These are phyloP conservation scores for Drosophila ficusphila DNA, from an alignment of 1,140 invertebrate genomes.

Conservation along the genomic window DNA sequence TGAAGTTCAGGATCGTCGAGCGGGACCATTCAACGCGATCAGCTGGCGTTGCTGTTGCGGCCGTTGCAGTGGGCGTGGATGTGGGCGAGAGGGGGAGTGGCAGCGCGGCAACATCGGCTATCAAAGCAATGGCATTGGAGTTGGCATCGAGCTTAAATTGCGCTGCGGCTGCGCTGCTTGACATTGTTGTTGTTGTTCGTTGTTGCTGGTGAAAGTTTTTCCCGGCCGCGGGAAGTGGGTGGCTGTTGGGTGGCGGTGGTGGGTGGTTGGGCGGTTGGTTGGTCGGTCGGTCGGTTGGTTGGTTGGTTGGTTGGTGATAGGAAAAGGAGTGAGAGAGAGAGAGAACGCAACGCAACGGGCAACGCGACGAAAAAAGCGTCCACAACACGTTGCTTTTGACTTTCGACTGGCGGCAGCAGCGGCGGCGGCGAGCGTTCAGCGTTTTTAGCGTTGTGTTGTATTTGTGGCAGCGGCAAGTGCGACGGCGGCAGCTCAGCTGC, in stretches of 20 bases:
- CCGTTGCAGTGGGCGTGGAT: constrained; percentile 23
- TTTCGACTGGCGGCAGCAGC: constrained; percentile 78
- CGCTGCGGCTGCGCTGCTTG: constrained; percentile 72
- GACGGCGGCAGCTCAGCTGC: constrained; percentile 71
- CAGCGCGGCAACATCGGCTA: constrained; percentile 60
- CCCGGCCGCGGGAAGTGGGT: constrained; percentile 22
- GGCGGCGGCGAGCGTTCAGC: constrained; percentile 60
- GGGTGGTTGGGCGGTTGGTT: constrained; percentile 23
- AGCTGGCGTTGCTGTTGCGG: constrained; percentile 27
- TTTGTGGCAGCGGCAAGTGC: constrained; percentile 65
- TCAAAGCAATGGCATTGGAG: constrained; percentile 69
- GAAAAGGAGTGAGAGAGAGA: constrained; percentile 24
- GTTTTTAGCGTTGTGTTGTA: constrained; percentile 44
- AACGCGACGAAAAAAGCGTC: constrained; percentile 82
- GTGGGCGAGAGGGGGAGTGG: constrained; percentile 26
- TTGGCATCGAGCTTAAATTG: constrained; percentile 70
- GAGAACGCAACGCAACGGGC: constrained; percentile 71
- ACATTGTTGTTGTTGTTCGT: constrained; percentile 35
- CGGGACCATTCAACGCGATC: constrained; percentile 83
- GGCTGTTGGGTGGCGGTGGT: constrained; percentile 14
- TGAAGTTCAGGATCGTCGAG: constrained; percentile 76
- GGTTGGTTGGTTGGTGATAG: constrained; percentile 14
- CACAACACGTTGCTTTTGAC: constrained; percentile 82
- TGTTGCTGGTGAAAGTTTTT: constrained; percentile 69
- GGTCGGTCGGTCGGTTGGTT: constrained; percentile 28